These are phyloP conservation scores for Dolichoris vasculosae DNA, from an alignment of 1,140 invertebrate genomes.

Conservation along the genomic window DNA sequence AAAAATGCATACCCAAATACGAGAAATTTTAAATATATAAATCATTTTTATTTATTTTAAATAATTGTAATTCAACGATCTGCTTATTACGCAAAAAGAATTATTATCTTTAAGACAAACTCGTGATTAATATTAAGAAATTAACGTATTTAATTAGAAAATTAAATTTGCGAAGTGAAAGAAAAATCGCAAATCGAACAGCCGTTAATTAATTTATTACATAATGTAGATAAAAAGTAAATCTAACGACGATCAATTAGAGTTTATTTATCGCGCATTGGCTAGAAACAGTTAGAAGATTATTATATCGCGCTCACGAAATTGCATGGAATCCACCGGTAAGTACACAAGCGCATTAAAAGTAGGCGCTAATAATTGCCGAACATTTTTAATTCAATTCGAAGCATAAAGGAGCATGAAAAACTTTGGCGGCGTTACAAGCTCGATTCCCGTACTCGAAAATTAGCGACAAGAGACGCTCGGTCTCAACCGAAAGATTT, in stretches of 20 bases:
- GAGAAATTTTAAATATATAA: too few relatives aligned
- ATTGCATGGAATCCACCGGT: too few relatives aligned
- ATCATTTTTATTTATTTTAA: background rate
- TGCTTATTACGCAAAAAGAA: background rate
- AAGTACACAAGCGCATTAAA: background rate
- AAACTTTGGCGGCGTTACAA: background rate
- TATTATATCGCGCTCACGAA: too few relatives aligned
- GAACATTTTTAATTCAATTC: background rate
- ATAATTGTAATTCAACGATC: background rate
- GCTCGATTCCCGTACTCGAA: background rate
- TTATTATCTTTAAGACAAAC: too few relatives aligned
- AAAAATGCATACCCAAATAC: background rate
- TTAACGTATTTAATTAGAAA: background rate
- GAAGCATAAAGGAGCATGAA: background rate
- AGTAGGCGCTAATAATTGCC: background rate
- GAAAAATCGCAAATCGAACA: background rate
- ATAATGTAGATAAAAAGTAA: background rate
- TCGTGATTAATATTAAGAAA: too few relatives aligned
- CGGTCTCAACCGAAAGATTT: constrained; percentile 10
- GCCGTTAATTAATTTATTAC: background rate
- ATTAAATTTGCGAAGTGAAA: background rate
- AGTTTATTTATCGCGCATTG: background rate
- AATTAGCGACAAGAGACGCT: background rate
- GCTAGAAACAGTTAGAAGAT: too few relatives aligned
- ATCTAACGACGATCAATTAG: background rate